Percentiles rank a stretch among this genome's conserved stretches.
Conservation (phyloP, 2,113 vertebrate genomes). For the Bos indicus region DNA sequence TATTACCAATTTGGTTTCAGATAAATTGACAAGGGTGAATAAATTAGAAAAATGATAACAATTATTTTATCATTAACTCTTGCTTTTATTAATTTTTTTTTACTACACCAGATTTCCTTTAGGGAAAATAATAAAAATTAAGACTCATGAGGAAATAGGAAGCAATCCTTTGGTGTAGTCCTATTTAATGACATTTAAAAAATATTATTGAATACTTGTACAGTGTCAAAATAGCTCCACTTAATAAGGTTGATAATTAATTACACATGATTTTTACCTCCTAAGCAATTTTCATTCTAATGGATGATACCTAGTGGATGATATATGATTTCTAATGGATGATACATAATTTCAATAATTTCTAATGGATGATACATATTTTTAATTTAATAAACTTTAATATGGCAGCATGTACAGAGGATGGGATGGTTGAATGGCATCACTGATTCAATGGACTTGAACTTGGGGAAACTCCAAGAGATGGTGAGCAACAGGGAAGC, state of each 20-base stretch:
- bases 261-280: background rate
- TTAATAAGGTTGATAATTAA: background rate
- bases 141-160: background rate
- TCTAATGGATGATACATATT: background rate
- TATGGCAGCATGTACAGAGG: background rate
- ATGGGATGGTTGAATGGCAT: background rate
- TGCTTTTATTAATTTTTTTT: background rate
- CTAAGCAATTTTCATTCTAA: background rate
- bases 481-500: background rate
- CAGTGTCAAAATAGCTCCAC: background rate
- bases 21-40: background rate
- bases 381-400: background rate
- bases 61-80: background rate
- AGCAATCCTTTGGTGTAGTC: background rate
- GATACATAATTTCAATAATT: background rate
- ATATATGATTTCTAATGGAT: background rate
- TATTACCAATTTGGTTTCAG: background rate
- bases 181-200: background rate
- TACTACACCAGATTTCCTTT: background rate
- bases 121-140: background rate
- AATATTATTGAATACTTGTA: background rate
- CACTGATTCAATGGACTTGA: background rate
- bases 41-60: background rate
- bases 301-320: background rate
- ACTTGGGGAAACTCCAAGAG: background rate